Base-by-base conservation (phyloP, 1,140 invertebrate genomes). In the Uloborus diversus region DNA sequence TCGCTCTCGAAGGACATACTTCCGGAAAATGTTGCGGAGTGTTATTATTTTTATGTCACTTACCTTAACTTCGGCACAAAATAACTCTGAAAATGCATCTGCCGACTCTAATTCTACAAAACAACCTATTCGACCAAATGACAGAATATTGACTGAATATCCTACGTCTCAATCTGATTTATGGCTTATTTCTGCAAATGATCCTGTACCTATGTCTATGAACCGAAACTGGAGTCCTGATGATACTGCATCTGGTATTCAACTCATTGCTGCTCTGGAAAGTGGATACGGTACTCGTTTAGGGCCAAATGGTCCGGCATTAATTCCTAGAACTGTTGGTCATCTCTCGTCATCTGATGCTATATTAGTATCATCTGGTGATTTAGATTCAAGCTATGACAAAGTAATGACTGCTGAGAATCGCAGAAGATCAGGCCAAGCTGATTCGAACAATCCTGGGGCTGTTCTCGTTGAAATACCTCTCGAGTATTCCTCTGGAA, bases 151-250 rank as follows among this genome's bases (percentile, higher is more conserved):
- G n/a, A n/a, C n/a, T n/a, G n/a, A n/a, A n/a, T n/a, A 56, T 56
- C 11, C 20, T 11, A 14, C 62, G 5, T 20, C 13, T 2, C 17
- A 57, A 30, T 66, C 51, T 4, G 35, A 79, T 33, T 25, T 79
- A 51, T 79, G 76, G 76, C 17, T 79, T 20, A 17, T 79, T 27
- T 28, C 76, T 0, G 59, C 25, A 79, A 51, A 79, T 69, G 65
- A 30, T 17, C 76, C 76, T 4, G 33, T 79, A 30, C 76, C 76
- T 17, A 57, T 25, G 13, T n/a, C 11, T 13, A 2, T 79, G 23
- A 79, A 62, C n/a, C 27, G 65, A 68, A 13, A 25, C 4, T 61
- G 49, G 64, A 17, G 35, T 23, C 25, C 32, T 20, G 76, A 42
- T 13, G 57, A 20, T 20, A 23, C 9, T 62, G 20, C 32, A 35